Base-by-base conservation (phyloP, 1,140 invertebrate genomes). In the Andrena cerasifolii region DNA sequence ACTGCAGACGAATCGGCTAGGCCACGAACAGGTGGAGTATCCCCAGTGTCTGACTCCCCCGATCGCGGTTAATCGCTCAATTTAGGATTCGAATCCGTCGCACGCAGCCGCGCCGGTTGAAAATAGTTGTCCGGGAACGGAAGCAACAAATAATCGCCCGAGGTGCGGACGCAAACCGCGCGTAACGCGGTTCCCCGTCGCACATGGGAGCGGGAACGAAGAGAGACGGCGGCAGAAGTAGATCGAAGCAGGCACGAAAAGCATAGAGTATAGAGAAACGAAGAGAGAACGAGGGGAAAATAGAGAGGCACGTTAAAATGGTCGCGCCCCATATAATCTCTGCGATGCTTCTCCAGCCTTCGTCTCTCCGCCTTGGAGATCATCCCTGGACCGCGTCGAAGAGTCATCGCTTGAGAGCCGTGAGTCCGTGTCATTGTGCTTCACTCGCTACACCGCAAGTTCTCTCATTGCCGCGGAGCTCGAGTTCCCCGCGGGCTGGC, bases 301-400 rank as follows among this genome's bases (percentile, higher is more conserved):
- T 79, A 80, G 65, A 80, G 51, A 47, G 76, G 47, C 53, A 18
- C 26, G 84, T 47, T 70, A 68, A 54, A 71, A 78, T 84, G 85
- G 91, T 88, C 89, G 88, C 91, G 91, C 87, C 91, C 87, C 91
- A 92, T 92, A 91, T 92, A 92, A 91, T 92, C 87, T 78, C 90
- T 83, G 84, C 87, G 89, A 91, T 91, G 90, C 90, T 79, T 90
- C 86, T 89, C 87, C 77, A 87, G 82, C 16, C 56, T 68, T 73
- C 76, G 53, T 80, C 83, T 89, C 86, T 89, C 87, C 86, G 86
- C 87, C 83, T 89, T 66, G 76, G 70, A 90, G 87, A 90, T 90
- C 88, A 88, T 83, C 83, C 87, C 85, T 83, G 87, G 87, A 88
- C 86, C 83, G 75, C 75, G 78, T 84, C 80, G 80, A 83, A 63